Evolutionary conservation across 2,113 vertebrate genomes (phyloP), one percentile per base, ranked within the genome.

Genomic region (Heterotis niloticus): DNA sequence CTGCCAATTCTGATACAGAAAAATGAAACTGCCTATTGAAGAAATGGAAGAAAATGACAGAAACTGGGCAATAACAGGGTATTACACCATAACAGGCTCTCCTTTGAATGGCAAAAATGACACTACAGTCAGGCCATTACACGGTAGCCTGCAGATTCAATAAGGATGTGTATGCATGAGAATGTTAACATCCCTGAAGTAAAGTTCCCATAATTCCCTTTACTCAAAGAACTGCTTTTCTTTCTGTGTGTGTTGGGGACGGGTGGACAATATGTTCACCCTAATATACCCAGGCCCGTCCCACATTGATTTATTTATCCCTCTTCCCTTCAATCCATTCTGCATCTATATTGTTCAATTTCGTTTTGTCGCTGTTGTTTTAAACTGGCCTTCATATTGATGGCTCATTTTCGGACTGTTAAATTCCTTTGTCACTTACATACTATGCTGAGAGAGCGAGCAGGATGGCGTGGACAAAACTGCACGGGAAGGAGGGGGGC

Each of bases 311-410:
- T 54, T 51, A 72, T 72, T 72, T 23, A 54, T 54, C 54, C 69
- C n/a, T 72, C 34, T 2, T 44, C 34, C 34, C 34, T 44, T 44
- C 34, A 7, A 44, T 44, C 34, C 7, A 7, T 44, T 44, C 57
- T 74, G 14, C 13, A 51, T 59, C 17, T 26, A 52, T 72, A 51
- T 54, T 72, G 69, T 51, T 72, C 34, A 57, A 57, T 74, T 52
- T 57, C 57, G 56, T 24, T 44, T 44, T 74, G 26, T n/a, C 23
- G n/a, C 54, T 54, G 26, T 11, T 7, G 54, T 17, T 57, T 57
- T n/a, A 14, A n/a, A 54, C 23, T 74, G 71, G 26, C 71, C 71
- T 74, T 59, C 71, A 74, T 5, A 74, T 17, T 74, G 54, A 74
- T 52, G 57, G 54, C 23, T 74, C 54, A 26, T 24, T 28, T 51